Evolutionary conservation across 2,888 invertebrate genomes (phyloP).

Genomic region (Sesia apiformis): DNA sequence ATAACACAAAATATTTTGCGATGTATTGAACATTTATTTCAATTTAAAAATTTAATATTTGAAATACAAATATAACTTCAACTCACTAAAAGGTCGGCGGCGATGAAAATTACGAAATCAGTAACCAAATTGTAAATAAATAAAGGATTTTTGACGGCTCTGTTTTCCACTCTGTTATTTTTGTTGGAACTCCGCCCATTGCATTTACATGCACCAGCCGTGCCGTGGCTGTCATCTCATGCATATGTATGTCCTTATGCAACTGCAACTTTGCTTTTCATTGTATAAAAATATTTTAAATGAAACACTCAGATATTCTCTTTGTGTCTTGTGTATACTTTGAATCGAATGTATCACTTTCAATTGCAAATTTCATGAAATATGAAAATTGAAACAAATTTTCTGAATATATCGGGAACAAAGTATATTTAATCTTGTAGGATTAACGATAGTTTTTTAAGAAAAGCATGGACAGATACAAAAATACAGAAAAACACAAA

Average conservation of each 20-base stretch:
- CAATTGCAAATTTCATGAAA: too few species aligned
- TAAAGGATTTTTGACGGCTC: constrained; percentile 40
- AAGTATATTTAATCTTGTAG: too few species aligned
- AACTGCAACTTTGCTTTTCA: constrained; percentile 53
- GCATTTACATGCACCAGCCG: constrained; percentile 53
- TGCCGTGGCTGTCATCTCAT: constrained; percentile 45
- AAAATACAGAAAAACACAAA: too few species aligned
- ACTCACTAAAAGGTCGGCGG: neutral
- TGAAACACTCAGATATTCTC: constrained; percentile 2
- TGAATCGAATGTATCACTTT: too few species aligned
- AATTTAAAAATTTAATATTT: too few species aligned
- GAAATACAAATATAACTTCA: too few species aligned
- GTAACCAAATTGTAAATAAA: constrained; percentile 15
- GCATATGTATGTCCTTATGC: constrained; percentile 63
- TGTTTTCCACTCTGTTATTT: constrained; percentile 49
- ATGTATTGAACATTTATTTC: neutral
- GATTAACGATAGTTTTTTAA: too few species aligned
- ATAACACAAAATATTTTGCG: too few species aligned
- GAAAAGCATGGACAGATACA: too few species aligned
- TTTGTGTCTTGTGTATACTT: neutral
- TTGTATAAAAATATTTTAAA: constrained; percentile 48
- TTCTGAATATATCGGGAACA: too few species aligned
- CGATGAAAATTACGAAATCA: constrained; percentile 4
- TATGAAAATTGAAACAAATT: too few species aligned
- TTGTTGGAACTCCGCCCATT: constrained; percentile 43